Percentiles rank a stretch among this genome's conserved stretches.
These are phyloP conservation scores for Propsilocerus akamusi DNA, from an alignment of 1,140 invertebrate genomes.

Conservation along the genomic window DNA sequence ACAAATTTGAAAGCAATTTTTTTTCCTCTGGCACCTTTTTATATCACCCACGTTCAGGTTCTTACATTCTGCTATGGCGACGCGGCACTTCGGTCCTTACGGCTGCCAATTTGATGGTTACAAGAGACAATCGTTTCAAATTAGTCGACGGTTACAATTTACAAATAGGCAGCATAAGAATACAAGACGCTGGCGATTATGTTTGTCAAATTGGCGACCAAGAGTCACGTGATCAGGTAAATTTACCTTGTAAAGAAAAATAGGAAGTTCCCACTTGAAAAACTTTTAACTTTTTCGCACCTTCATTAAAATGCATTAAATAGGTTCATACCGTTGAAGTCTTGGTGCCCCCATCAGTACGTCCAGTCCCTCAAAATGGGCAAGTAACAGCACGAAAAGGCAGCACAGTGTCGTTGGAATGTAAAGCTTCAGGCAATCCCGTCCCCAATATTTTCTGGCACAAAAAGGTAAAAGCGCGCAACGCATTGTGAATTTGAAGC, in stretches of 20 bases:
- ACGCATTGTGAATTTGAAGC: no score
- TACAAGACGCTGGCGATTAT: conserved; percentile 29
- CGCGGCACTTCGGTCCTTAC: conserved; percentile 36
- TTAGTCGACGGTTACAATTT: conserved; percentile 38
- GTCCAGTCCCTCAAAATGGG: conserved; percentile 27
- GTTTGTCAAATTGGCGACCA: conserved; percentile 32
- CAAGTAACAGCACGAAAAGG: conserved; percentile 33
- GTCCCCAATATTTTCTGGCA: conserved; percentile 23
- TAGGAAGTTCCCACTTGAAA: no score
- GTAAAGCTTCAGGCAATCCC: conserved; percentile 34
- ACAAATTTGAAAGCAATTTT: no score
- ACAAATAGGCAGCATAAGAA: conserved; percentile 35
- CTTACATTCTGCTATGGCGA: conserved; percentile 39
- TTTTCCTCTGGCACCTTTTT: no score
- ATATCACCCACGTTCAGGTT: no score
- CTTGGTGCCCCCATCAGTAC: conserved; percentile 28
- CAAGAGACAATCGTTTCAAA: conserved; percentile 33
- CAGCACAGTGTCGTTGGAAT: conserved; percentile 34
- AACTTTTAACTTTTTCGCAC: no score
- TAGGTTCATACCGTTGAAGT: conserved; percentile 33
- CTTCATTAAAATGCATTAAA: no score
- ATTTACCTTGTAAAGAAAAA: no score
- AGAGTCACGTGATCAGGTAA: conserved; percentile 27
- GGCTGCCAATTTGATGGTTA: conserved; percentile 38
- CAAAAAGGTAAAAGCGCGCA: conserved; percentile 15